Conservation (phyloP, 2,797 vertebrate genomes). For the Lates japonicus region DNA sequence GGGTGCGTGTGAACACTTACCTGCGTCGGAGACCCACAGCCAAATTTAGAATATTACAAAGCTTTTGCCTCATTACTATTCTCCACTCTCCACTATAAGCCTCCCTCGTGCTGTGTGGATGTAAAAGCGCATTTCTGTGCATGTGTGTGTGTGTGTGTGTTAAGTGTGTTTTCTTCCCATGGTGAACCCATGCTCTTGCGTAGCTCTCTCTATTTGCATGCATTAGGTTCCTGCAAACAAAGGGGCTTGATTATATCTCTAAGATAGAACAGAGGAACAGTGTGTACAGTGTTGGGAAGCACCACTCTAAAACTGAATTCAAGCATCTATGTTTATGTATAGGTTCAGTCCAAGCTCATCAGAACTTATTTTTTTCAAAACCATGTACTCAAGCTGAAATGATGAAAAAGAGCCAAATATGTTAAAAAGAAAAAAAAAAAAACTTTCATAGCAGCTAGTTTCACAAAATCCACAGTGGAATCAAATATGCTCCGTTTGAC, state of each 20-base stretch:
- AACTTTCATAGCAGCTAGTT: conserved; percentile 45
- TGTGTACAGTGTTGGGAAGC: conserved; percentile 41
- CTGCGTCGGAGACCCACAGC: too few relatives aligned
- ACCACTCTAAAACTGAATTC: conserved; percentile 33
- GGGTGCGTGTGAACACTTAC: too few relatives aligned
- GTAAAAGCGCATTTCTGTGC: conserved; percentile 44
- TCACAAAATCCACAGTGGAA: conserved; percentile 48
- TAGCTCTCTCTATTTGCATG: conserved; percentile 64
- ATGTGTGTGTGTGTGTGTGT: conserved; percentile 39
- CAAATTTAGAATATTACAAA: too few relatives aligned
- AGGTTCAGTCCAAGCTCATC: conserved; percentile 31
- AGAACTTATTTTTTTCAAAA: conserved; percentile 31
- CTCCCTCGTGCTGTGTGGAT: conserved; percentile 30
- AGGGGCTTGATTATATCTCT: conserved; percentile 42
- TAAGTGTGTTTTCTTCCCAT: conserved; percentile 55
- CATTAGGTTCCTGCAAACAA: conserved; percentile 64
- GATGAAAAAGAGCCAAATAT: conserved; percentile 56
- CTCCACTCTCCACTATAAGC: too few relatives aligned
- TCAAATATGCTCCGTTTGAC: conserved; percentile 48
- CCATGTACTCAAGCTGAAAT: conserved; percentile 43
- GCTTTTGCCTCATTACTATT: too few relatives aligned
- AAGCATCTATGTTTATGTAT: conserved; percentile 45
- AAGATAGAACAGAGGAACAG: conserved; percentile 62
- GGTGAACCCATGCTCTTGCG: conserved; percentile 55
- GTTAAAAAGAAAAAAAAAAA: neutral